Conservation (phyloP, 1,140 invertebrate species). For the Drosophila orosa region DNA sequence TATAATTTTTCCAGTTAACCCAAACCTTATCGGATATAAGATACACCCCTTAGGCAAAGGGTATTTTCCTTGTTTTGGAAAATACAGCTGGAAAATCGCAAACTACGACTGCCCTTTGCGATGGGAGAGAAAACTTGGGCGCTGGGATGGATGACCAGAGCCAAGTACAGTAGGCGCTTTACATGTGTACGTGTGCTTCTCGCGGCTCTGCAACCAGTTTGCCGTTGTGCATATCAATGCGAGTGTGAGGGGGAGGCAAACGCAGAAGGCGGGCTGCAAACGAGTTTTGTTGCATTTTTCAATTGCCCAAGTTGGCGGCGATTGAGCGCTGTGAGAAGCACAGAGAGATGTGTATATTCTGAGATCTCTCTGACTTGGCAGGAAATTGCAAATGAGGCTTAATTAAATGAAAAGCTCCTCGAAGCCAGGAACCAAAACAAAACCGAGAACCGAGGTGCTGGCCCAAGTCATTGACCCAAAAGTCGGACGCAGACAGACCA, state of each 20-base stretch:
- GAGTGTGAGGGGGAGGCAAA: conserved; percentile 12
- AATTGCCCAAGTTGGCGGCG: conserved; percentile 48
- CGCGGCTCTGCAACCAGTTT: conserved; percentile 46
- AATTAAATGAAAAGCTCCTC: conserved; percentile 32
- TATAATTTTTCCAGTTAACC: background rate
- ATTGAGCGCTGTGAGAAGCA: conserved; percentile 19
- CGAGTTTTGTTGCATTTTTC: conserved; percentile 72
- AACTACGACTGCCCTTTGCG: conserved; percentile 21
- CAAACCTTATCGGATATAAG: too few relatives aligned
- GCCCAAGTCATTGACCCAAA: conserved; percentile 74
- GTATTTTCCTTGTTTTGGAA: conserved; percentile 13
- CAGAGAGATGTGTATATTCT: conserved; percentile 12
- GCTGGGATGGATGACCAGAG: conserved; percentile 21
- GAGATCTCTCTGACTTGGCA: conserved; percentile 11
- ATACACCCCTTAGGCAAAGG: background rate
- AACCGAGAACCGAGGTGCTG: conserved; percentile 47
- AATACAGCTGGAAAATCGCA: conserved; percentile 37
- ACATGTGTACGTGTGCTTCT: conserved; percentile 15
- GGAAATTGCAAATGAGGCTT: conserved; percentile 50
- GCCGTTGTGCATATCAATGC: conserved; percentile 51
- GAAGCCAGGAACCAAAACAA: conserved; percentile 69
- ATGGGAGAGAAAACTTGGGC: conserved; percentile 19
- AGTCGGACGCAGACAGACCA: conserved; percentile 56
- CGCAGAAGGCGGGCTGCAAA: conserved; percentile 27
- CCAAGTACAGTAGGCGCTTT: conserved; percentile 56